These are phyloP conservation scores for Malacoraja senta DNA, from an alignment of 2,797 vertebrate genomes.

Conservation along the genomic window DNA sequence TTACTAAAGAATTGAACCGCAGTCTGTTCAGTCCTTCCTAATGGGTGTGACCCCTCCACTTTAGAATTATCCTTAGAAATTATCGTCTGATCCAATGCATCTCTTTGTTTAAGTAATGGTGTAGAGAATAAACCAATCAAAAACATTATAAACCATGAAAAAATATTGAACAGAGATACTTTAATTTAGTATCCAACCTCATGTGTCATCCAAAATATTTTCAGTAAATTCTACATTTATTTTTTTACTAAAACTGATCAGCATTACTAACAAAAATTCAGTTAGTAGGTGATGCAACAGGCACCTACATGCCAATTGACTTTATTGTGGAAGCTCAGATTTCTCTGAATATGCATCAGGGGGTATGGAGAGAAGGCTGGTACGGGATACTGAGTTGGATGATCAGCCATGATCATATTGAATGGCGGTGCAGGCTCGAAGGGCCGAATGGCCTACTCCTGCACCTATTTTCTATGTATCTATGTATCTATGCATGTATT, in stretches of 20 bases:
- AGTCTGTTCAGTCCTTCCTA: neutral
- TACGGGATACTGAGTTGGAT: too few relatives aligned
- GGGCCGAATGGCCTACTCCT: too few relatives aligned
- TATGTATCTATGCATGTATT: too few relatives aligned
- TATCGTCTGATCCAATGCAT: neutral
- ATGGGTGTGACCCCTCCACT: neutral
- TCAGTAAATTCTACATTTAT: neutral
- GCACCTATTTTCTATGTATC: too few relatives aligned
- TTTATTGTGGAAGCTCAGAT: neutral
- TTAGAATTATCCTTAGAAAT: neutral
- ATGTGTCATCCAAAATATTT: neutral
- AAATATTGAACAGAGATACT: neutral
- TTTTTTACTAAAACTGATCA: neutral
- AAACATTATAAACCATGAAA: neutral
- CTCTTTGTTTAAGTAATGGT: neutral
- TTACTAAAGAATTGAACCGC: neutral
- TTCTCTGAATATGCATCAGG: too few relatives aligned
- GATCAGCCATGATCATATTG: too few relatives aligned
- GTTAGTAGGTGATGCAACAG: neutral
- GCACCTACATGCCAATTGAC: neutral
- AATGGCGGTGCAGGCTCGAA: too few relatives aligned
- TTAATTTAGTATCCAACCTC: neutral
- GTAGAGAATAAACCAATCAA: neutral
- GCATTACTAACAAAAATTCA: neutral
- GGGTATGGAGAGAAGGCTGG: too few relatives aligned